A percentile compares a stretch with the other conserved stretches of the same genome.
Evolutionary conservation across 1,140 invertebrate species (phyloP).

Genomic region (Aphis gossypii): DNA sequence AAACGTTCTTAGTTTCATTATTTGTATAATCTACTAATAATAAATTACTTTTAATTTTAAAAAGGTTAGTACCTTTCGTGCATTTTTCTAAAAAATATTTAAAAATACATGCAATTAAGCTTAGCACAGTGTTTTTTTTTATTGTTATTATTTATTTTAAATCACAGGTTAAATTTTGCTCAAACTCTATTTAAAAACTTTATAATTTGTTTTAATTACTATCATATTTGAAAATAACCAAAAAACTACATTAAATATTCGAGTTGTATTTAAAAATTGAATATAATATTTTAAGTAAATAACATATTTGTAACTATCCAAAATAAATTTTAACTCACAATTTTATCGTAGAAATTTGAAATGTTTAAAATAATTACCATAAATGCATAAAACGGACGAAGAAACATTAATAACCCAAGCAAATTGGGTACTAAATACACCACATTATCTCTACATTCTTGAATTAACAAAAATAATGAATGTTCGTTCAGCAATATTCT

Average conservation of each 20-base stretch:
- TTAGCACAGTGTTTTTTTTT: background rate
- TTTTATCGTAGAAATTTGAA: background rate
- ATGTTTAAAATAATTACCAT: background rate
- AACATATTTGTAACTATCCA: background rate
- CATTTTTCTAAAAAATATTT: background rate
- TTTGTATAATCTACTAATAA: background rate
- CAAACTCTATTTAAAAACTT: background rate
- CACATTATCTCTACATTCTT: background rate
- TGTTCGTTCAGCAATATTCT: slow-evolving; percentile 6
- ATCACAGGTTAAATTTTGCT: background rate
- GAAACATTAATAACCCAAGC: background rate
- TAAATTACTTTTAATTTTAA: background rate
- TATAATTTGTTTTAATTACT: background rate
- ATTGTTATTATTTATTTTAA: too few relatives aligned
- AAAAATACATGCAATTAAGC: too few relatives aligned
- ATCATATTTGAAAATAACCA: background rate
- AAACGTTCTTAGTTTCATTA: background rate
- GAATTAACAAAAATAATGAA: slow-evolving; percentile 37
- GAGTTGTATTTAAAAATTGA: background rate
- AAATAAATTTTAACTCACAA: background rate
- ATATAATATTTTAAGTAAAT: background rate
- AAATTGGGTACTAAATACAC: background rate
- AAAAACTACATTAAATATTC: background rate
- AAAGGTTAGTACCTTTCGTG: background rate
- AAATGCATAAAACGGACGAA: background rate